These are phyloP conservation scores for Colinus virginianus DNA, from an alignment of 2,113 vertebrate genomes.

Conservation along the genomic window DNA sequence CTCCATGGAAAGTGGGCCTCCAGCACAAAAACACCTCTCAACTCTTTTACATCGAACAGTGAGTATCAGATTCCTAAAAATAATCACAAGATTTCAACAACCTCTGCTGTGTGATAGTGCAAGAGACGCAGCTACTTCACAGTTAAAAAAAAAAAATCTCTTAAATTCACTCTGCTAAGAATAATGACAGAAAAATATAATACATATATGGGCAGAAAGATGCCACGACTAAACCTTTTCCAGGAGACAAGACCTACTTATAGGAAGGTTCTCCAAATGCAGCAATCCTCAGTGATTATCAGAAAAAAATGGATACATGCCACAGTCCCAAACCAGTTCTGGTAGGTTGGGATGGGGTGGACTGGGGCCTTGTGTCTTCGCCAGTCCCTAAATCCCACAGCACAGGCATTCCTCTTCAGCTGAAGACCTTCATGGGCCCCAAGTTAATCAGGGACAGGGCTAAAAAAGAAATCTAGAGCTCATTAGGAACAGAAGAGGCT, in stretches of 20 bases:
- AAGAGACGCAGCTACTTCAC: not conserved
- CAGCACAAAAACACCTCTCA: not conserved
- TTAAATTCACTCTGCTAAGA: not conserved
- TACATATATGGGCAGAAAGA: not conserved
- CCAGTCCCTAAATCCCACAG: not conserved
- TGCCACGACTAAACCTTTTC: not conserved
- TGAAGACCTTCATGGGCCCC: not conserved
- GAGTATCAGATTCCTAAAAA: not conserved
- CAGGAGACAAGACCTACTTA: not conserved
- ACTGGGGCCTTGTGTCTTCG: not conserved
- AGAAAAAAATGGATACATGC: not conserved
- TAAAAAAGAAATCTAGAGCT: slow-evolving; percentile 36
- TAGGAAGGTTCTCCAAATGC: not conserved
- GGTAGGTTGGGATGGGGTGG: not conserved
- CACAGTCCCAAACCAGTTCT: not conserved
- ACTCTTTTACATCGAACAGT: not conserved
- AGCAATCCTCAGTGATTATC: not conserved
- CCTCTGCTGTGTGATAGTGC: not conserved
- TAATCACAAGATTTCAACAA: not conserved
- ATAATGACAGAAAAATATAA: not conserved
- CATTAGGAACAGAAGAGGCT: not conserved
- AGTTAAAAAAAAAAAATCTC: no score
- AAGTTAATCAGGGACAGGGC: not conserved
- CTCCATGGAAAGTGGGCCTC: not conserved
- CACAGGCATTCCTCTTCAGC: not conserved